A percentile compares a stretch with the other conserved stretches of the same genome.
Evolutionary conservation across 2,888 invertebrate species (phyloP).

Genomic region (Chrysina gloriosa): DNA sequence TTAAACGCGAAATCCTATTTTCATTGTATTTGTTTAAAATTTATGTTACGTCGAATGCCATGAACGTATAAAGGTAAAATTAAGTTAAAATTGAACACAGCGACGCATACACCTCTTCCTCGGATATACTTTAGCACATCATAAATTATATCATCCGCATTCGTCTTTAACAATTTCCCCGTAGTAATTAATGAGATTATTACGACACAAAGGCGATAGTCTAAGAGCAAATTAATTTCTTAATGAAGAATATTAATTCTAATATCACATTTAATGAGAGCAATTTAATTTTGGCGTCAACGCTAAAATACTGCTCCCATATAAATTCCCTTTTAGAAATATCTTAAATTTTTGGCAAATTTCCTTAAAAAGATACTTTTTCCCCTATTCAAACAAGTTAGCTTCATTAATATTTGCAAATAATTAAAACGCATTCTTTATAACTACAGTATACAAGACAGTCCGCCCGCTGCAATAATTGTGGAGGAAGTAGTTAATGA

Average conservation of each 20-base stretch:
- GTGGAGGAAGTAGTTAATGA: background rate
- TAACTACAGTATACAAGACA: background rate
- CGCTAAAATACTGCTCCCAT: background rate
- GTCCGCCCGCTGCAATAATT: background rate
- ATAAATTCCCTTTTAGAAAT: background rate
- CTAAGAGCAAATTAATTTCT: conserved; percentile 25
- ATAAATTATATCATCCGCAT: conserved; percentile 8
- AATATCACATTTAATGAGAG: conserved; percentile 16
- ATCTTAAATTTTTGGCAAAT: background rate
- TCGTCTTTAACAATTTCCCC: conserved; percentile 6
- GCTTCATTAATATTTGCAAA: background rate
- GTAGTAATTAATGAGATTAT: conserved; percentile 29
- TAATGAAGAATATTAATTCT: conserved; percentile 31
- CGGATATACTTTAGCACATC: background rate
- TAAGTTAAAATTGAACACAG: background rate
- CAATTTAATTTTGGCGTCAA: conserved; percentile 13
- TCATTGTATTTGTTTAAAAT: background rate
- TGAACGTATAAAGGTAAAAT: background rate
- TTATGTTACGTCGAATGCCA: background rate
- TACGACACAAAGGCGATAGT: conserved; percentile 9
- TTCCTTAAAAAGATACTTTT: background rate
- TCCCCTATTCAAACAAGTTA: background rate
- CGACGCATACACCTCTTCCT: background rate
- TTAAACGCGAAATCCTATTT: no score
- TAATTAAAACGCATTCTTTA: background rate